Evolutionary conservation across 1,140 invertebrate species (phyloP).

Genomic region (Marisa cornuarietis): DNA sequence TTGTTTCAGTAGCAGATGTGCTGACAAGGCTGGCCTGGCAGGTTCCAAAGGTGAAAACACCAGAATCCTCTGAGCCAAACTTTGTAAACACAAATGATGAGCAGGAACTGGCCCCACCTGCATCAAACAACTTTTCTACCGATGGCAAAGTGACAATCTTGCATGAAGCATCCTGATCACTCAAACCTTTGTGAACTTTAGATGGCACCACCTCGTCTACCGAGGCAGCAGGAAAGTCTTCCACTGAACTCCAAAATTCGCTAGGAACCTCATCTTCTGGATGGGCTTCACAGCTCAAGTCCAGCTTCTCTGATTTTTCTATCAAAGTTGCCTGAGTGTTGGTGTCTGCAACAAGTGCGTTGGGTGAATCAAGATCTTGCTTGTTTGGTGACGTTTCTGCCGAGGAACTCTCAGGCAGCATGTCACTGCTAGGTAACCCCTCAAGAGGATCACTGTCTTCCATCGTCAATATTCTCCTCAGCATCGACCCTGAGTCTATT

Average conservation of each 20-base stretch:
- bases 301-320: constrained; percentile 42
- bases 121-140: constrained; percentile 39
- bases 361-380: constrained; percentile 27
- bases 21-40: constrained; percentile 33
- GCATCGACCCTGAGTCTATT: constrained; percentile 31
- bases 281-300: constrained; percentile 38
- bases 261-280: constrained; percentile 24
- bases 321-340: constrained; percentile 53
- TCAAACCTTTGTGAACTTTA: constrained; percentile 32
- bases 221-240: constrained; percentile 20
- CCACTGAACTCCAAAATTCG: constrained; percentile 37
- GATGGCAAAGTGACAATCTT: constrained; percentile 30
- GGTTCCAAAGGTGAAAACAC: constrained; percentile 35
- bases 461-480: constrained; percentile 36
- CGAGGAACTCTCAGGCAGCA: constrained; percentile 34
- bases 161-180: constrained; percentile 42
- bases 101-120: constrained; percentile 32
- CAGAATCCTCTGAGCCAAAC: constrained; percentile 40
- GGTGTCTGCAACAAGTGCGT: constrained; percentile 34
- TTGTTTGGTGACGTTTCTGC: constrained; percentile 28
- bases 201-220: constrained; percentile 32
- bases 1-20: constrained; percentile 20
- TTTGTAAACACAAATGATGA: constrained; percentile 45
- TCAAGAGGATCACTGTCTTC: constrained; percentile 20
- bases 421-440: constrained; percentile 26